Evolutionary conservation across 1,140 invertebrate species (phyloP), one percentile per base, ranked within the genome.

Genomic region (Wasmannia auropunctata): DNA sequence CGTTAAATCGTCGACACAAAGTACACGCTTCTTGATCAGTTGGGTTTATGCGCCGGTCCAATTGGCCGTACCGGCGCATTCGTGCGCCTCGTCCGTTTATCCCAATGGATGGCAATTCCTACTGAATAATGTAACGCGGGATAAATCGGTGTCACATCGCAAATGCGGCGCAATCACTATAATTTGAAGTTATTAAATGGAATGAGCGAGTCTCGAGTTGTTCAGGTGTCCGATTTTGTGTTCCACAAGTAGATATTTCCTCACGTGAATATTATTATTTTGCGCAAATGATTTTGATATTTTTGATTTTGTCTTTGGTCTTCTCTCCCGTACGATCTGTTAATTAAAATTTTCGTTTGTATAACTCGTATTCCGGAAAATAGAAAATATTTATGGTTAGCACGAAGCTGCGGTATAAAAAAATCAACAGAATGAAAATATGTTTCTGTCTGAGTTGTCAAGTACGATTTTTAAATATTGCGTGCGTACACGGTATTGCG

Each of bases 1-100:
- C 58, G 58, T 77, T 77, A 77, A 77, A 70, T 69, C 16, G 77
- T 28, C 62, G 31, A 40, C 58, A 46, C 40, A 49, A 67, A 80
- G 65, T 37, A 51, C 22, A 58, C 65, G 63, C 63, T 28, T 81
- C 31, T n/a, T n/a, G n/a, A 56, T 14, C 77, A 37, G 43, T 37
- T 67, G 6, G 25, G 76, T 40, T 81, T 70, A 67, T 43, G 28
- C 34, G 77, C 19, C 22, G 6, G 74, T 43, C 16, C 34, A 16
- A 37, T 58, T 31, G 34, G 34, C n/a, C 43, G 28, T 37, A 14
- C 40, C n/a, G 6, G 22, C 60, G 75, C 76, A 46, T 43, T 58
- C n/a, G n/a, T 43, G 22, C 79, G 6, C 22, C 34, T n/a, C 16
- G 25, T 31, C n/a, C 79, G 37, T 22, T 81, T 70, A 65, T 51